A percentile compares a stretch with the other conserved stretches of the same genome.
These are phyloP conservation scores for Parotocinclus haroldoi DNA, from an alignment of 2,797 vertebrate species.

Conservation along the genomic window DNA sequence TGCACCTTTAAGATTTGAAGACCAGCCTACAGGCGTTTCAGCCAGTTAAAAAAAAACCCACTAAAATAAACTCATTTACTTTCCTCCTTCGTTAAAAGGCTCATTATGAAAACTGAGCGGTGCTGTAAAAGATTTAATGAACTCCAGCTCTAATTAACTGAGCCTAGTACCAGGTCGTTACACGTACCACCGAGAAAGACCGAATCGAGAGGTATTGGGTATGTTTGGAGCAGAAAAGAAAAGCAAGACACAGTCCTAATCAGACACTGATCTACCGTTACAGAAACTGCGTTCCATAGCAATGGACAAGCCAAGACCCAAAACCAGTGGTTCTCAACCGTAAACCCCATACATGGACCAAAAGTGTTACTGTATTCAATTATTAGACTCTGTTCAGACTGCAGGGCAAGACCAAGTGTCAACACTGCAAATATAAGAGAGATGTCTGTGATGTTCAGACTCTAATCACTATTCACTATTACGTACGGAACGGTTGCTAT, in stretches of 20 bases:
- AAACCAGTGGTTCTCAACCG: not conserved
- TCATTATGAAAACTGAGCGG: not conserved
- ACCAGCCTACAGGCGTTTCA: no score
- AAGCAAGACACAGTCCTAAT: not conserved
- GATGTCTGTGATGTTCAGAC: no score
- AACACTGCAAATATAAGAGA: no score
- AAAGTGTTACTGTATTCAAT: no score
- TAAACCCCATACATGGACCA: not conserved
- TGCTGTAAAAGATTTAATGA: not conserved
- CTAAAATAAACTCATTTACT: not conserved
- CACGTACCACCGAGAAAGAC: not conserved
- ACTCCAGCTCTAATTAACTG: no score
- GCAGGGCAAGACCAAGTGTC: no score
- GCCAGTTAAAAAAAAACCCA: no score
- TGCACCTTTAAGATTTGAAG: no score
- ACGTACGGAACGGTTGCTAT: no score
- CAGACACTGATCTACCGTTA: not conserved
- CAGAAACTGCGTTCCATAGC: not conserved
- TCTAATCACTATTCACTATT: no score
- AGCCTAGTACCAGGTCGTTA: not conserved
- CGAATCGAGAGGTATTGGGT: not conserved
- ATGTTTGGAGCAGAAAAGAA: not conserved
- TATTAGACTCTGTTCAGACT: no score
- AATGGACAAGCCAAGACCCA: not conserved
- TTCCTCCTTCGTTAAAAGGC: not conserved